These are phyloP conservation scores for Xestoiulus laeticollis DNA, from an alignment of 2,888 invertebrate species.

Conservation along the genomic window DNA sequence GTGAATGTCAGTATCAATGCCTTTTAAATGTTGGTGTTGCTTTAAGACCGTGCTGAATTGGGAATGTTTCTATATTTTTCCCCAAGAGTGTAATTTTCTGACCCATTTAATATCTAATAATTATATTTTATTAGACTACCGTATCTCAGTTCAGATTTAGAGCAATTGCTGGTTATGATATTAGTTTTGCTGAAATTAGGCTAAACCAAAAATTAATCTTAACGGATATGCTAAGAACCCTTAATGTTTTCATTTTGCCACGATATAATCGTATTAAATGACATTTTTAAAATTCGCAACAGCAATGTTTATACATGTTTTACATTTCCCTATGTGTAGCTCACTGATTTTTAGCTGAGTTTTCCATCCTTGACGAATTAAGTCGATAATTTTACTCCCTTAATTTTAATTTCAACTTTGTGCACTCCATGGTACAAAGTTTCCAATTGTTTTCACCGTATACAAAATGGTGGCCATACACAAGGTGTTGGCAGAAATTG, in stretches of 20 bases:
- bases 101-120: constrained; percentile 18
- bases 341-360: neutral
- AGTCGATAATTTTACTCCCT: neutral
- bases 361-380: neutral
- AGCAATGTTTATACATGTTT: neutral
- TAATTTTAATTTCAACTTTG: neutral
- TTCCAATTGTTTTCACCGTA: neutral
- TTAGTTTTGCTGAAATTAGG: neutral
- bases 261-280: too few relatives aligned
- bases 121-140: neutral
- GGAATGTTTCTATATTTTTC: neutral
- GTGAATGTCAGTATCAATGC: too few relatives aligned
- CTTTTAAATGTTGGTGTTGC: neutral
- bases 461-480: neutral
- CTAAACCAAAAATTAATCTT: neutral
- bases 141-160: neutral
- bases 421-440: neutral
- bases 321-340: too few relatives aligned
- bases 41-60: neutral
- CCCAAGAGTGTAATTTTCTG: neutral
- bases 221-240: too few relatives aligned
- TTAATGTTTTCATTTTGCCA: too few relatives aligned
- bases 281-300: too few relatives aligned
- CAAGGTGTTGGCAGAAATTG: constrained; percentile 22
- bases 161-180: neutral